Conservation (phyloP, 1,140 invertebrate species). For the Drosophila ironensis region DNA sequence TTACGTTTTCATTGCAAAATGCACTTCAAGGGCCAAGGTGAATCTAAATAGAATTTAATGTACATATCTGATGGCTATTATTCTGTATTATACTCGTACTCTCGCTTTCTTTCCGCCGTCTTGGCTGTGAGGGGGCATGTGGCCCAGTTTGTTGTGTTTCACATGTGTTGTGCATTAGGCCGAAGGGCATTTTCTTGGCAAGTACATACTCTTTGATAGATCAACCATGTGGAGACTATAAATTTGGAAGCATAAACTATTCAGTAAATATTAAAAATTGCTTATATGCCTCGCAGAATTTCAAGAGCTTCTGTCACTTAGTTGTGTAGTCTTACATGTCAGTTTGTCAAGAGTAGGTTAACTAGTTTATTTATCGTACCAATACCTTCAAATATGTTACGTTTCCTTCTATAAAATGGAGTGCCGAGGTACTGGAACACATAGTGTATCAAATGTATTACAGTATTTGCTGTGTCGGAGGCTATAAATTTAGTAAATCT, state of each 20-base stretch:
- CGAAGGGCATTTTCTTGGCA: slow-evolving; percentile 36
- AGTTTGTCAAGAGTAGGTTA: no score
- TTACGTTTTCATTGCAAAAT: slow-evolving; percentile 49
- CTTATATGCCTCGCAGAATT: no score
- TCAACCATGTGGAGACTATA: slow-evolving; percentile 29
- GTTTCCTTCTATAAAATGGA: no score
- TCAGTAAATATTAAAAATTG: no score
- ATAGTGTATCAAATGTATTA: no score
- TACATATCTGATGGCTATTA: background rate
- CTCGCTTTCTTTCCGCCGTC: background rate
- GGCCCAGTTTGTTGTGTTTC: slow-evolving; percentile 9
- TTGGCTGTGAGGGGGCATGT: background rate
- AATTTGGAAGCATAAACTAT: background rate
- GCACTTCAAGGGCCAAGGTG: slow-evolving; percentile 43
- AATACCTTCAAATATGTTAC: no score
- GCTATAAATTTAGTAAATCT: no score
- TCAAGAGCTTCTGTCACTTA: no score
- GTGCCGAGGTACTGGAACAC: no score
- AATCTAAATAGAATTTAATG: slow-evolving; percentile 40
- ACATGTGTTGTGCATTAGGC: slow-evolving; percentile 59
- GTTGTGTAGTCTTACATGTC: no score
- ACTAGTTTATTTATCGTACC: no score
- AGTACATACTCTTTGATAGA: slow-evolving; percentile 23
- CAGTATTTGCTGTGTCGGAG: no score
- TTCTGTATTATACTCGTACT: slow-evolving; percentile 19